Conservation (phyloP, 64 coral and sea anemone species). For the Acropora tenuis region DNA sequence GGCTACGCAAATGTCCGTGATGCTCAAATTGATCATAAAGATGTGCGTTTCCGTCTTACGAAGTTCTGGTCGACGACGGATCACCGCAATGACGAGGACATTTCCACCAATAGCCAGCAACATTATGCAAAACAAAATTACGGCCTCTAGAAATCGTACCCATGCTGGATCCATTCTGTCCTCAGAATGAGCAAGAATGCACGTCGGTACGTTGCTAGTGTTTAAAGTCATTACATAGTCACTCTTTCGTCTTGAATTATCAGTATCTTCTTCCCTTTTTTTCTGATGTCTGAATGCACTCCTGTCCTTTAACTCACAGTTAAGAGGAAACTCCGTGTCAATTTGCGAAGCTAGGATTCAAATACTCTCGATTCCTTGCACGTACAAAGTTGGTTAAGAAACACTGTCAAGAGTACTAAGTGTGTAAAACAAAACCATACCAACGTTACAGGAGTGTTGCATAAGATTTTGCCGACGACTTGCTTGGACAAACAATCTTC, state of each 20-base stretch:
- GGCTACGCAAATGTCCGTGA: conserved; percentile 76
- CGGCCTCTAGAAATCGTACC: conserved; percentile 56
- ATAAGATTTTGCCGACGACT: too few relatives aligned
- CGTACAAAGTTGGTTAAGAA: too few relatives aligned
- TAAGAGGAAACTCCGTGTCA: neutral
- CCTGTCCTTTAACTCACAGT: too few relatives aligned
- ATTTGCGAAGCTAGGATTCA: neutral
- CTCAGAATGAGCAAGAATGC: neutral
- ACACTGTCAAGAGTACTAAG: too few relatives aligned
- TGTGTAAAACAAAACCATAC: too few relatives aligned
- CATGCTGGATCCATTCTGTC: conserved; percentile 27
- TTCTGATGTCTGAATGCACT: too few relatives aligned
- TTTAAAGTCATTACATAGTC: neutral
- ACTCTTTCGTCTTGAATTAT: neutral
- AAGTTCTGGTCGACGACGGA: conserved; percentile 62
- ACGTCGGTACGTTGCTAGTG: neutral
- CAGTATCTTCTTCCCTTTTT: too few relatives aligned
- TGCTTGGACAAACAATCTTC: neutral
- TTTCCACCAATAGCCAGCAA: conserved; percentile 55
- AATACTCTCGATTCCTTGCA: neutral
- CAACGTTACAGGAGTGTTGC: too few relatives aligned
- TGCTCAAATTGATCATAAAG: conserved; percentile 74
- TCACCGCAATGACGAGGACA: conserved; percentile 65
- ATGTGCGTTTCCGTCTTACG: conserved; percentile 67
- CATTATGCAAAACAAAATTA: conserved; percentile 49